Evolutionary conservation across 2,888 invertebrate species (phyloP), one percentile per base, ranked within the genome.

Genomic region (Eumacrocentrus americanus): DNA sequence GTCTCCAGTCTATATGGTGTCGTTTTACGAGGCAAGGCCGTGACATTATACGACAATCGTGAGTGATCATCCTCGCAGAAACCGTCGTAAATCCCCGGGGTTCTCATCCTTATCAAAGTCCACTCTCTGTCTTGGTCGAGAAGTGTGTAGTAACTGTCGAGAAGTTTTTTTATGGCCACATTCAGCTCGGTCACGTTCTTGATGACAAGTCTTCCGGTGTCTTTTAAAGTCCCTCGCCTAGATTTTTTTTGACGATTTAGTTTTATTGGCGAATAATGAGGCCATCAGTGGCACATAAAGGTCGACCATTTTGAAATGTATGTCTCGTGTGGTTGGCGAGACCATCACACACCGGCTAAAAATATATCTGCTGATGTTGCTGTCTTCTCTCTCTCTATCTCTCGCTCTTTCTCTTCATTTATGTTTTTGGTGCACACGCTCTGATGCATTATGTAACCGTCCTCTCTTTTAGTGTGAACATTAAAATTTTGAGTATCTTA

Each of bases 21-120:
- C 40, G 50, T 69, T 79, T 79, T 79, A 80, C 75, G 80, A 79
- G 74, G 72, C 79, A 80, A 80, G 80, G 80, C 76, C 79, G 78
- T 75, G 77, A 9, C 76, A 71, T 75, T 75, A 75, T 72, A 74
- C 72, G 73, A 68, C 75, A 78, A 79, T 80, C 78, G 76, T 74
- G 71, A 74, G 74, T 77, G 77, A 79, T 80, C 79, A 78, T 78
- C 76, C 73, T 50, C 69, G 66, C 73, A 70, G 67, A 70, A 74
- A 73, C 72, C 73, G 76, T 79, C 79, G 73, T 80, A 80, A 79
- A 80, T 80, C 69, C 71, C 63, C 67, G 67, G 64, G 75, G 72
- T 78, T 80, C 80, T 76, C 79, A 79, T 78, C 74, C 75, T 76
- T 74, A 74, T 79, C 75, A 76, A 78, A 60, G 18, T 44, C 34